Percentiles rank a stretch among this genome's conserved stretches.
phyloP scores from a whole-genome alignment of 2,888 invertebrate genomes.

The Yponomeuta malinellus region DNA sequence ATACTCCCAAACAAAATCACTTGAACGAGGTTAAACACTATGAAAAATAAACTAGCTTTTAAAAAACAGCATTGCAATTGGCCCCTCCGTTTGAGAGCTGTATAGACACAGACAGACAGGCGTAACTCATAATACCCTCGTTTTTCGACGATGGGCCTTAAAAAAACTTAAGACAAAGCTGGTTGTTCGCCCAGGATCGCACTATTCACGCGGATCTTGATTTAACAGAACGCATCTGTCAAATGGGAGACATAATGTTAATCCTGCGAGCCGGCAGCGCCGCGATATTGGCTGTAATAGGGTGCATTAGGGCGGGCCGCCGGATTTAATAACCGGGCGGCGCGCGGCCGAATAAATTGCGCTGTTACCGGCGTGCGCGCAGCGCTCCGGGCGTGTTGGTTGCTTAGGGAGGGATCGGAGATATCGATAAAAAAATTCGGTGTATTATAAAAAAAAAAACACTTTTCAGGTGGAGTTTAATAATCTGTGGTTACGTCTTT shows the following conservation, averaged over 20 bases:
- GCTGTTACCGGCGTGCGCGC: slow-evolving; percentile 47
- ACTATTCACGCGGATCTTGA: slow-evolving; percentile 2
- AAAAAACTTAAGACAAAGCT: not conserved
- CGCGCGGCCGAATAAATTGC: slow-evolving; percentile 48
- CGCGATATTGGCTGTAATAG: slow-evolving; percentile 62
- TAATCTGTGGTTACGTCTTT: no score
- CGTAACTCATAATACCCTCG: not conserved
- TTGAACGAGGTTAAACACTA: no score
- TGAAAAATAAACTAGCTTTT: no score
- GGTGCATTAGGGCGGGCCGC: slow-evolving; percentile 68
- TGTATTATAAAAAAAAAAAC: no score
- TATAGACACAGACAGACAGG: not conserved
- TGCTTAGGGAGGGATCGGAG: not conserved
- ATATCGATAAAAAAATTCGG: slow-evolving; percentile 16
- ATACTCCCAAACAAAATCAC: no score
- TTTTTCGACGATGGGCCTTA: no score
- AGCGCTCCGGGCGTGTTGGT: slow-evolving; percentile 41
- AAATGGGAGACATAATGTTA: not conserved
- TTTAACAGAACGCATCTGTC: slow-evolving; percentile 7
- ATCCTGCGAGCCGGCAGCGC: not conserved
- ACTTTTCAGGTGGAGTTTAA: no score
- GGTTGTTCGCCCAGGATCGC: not conserved
- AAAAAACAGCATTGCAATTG: no score
- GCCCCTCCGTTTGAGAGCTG: no score
- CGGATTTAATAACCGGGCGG: slow-evolving; percentile 71